phyloP scores from a whole-genome alignment of 2,888 invertebrate genomes.

The Tachina grossa region DNA sequence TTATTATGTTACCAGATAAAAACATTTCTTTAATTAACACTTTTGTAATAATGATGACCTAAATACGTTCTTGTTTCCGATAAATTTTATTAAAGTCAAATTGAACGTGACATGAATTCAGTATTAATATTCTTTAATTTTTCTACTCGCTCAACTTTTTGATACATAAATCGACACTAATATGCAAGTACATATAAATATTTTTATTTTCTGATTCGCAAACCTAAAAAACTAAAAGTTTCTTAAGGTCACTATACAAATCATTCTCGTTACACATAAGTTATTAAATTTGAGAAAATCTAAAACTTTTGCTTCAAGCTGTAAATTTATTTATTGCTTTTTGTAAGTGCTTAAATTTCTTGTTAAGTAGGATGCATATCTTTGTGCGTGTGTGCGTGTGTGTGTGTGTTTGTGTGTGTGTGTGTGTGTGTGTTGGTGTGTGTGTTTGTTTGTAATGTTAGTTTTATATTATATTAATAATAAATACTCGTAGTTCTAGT shows the following conservation, averaged over 20 bases:
- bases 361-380: neutral
- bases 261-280: neutral
- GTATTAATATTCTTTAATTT: neutral
- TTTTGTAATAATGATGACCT: neutral
- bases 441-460: neutral
- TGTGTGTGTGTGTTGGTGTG: neutral
- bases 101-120: neutral
- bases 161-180: no score
- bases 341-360: neutral
- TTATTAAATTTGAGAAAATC: neutral
- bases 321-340: constrained; percentile 26
- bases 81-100: neutral
- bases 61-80: neutral
- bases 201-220: neutral
- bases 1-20: neutral
- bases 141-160: no score
- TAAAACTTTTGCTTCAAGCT: neutral
- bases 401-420: neutral
- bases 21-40: neutral
- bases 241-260: neutral
- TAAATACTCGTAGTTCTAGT: constrained; percentile 16
- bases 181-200: neutral
- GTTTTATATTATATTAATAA: neutral
- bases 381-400: no score
- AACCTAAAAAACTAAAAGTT: neutral